Base-by-base conservation (phyloP, 2,888 invertebrate genomes). In the Gortyna flavago region DNA sequence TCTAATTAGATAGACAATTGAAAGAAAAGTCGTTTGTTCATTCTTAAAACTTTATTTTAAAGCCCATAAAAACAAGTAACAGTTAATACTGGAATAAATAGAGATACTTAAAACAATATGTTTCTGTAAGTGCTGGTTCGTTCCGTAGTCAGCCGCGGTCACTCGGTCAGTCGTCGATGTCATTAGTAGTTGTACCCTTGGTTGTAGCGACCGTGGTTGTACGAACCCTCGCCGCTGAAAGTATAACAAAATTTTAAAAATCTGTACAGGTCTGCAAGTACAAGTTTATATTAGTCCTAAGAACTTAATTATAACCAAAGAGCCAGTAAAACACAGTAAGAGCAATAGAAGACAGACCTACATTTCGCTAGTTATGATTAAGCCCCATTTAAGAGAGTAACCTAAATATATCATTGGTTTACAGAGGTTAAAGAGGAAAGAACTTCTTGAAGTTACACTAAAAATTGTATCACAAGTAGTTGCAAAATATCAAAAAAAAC, bases 201-300 rank as follows among this genome's bases (percentile, higher is more conserved):
- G 87, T 92, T 90, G 87, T 92, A 90, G 51, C 85, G 85, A 8
- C 92, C 88, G 82, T 79, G 79, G 67, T 92, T 88, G 91, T 94
- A 94, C 5, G 92, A 86, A 16, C 93, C 93, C 18, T 92, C 92
- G 4, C 91, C 93, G 21, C 94, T 94, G 90, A 67, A 90, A 90
- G 85, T 70, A 68, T 75, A 77, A 72, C 51, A 72, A 72, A 73
- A 51, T 25, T 7, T 70, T 18, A 35, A 38, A 41, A 35, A 11
- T 38, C 29, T 18, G 16, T 41, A 38, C 6, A 73, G 41, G 25
- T 16, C 2, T 68, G 68, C 67, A 48, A 70, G 13, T 32, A 9
- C 38, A 41, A 69, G 29, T 16, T 69, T 21, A 29, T 11, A 41
- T 51, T 29, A 54, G 29, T 71, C 16, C 25, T 11, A 32, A 54